Evolutionary conservation across 2,797 vertebrate genomes (phyloP).

Genomic region (Cuniculus paca): DNA sequence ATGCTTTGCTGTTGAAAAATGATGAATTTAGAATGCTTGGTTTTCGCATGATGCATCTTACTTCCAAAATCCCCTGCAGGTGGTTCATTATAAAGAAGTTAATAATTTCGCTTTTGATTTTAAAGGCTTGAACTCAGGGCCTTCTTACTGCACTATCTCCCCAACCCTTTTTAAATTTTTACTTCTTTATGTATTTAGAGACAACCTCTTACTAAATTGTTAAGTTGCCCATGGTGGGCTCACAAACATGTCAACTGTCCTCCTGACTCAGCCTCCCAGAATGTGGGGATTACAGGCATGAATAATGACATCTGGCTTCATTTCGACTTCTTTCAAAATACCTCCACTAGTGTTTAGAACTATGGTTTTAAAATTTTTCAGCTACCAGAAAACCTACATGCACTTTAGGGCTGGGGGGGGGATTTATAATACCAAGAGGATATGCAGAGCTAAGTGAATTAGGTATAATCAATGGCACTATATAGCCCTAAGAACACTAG

Average conservation of each 20-base stretch:
- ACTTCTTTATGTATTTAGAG: not conserved
- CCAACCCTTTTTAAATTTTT: not conserved
- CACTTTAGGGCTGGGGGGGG: rapidly evolving
- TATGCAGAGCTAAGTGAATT: rapidly evolving
- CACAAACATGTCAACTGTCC: no score
- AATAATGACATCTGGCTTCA: not conserved
- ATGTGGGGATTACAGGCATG: not conserved
- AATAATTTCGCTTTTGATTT: not conserved
- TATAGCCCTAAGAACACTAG: rapidly evolving
- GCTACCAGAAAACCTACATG: not conserved
- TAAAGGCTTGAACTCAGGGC: not conserved
- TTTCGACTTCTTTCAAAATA: not conserved
- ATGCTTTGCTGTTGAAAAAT: not conserved
- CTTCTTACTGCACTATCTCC: not conserved
- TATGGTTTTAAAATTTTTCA: not conserved
- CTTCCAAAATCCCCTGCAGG: not conserved
- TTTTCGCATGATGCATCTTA: not conserved
- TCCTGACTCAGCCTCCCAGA: not conserved
- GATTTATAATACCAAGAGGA: rapidly evolving
- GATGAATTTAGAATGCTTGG: not conserved
- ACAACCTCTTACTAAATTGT: not conserved
- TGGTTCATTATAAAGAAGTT: not conserved
- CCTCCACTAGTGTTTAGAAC: not conserved
- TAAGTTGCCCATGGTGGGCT: not conserved
- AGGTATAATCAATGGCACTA: rapidly evolving